These are phyloP conservation scores for Oreochromis tanganicae DNA, from an alignment of 2,113 vertebrate species.

Conservation along the genomic window DNA sequence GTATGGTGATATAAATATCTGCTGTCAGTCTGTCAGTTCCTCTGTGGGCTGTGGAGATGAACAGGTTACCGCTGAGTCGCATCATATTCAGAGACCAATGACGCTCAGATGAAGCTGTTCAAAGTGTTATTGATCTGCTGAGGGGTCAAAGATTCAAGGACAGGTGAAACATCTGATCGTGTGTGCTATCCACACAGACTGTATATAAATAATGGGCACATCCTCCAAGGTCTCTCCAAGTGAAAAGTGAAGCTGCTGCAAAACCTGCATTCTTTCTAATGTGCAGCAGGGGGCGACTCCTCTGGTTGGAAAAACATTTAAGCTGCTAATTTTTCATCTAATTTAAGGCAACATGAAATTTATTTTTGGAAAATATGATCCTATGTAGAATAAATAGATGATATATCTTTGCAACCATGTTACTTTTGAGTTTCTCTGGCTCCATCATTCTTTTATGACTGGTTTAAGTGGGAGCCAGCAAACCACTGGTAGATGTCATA, in stretches of 20 bases:
- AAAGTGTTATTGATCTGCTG: neutral
- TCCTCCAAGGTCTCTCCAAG: neutral
- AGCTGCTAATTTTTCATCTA: neutral
- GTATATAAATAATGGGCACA: rapidly evolving
- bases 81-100: neutral
- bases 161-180: neutral
- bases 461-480: neutral
- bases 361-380: rapidly evolving
- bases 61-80: rapidly evolving
- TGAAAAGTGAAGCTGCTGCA: neutral
- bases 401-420: neutral
- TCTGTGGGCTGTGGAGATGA: neutral
- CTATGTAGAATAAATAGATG: neutral
- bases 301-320: neutral
- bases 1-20: neutral
- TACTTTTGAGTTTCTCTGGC: neutral
- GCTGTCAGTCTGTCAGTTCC: neutral
- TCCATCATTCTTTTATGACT: neutral
- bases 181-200: neutral
- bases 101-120: rapidly evolving
- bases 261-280: neutral
- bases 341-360: neutral
- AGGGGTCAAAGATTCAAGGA: neutral
- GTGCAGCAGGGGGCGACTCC: neutral
- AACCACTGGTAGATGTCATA: neutral